These are phyloP conservation scores for Girardinus metallicus DNA, from an alignment of 2,797 vertebrate genomes.

Conservation along the genomic window DNA sequence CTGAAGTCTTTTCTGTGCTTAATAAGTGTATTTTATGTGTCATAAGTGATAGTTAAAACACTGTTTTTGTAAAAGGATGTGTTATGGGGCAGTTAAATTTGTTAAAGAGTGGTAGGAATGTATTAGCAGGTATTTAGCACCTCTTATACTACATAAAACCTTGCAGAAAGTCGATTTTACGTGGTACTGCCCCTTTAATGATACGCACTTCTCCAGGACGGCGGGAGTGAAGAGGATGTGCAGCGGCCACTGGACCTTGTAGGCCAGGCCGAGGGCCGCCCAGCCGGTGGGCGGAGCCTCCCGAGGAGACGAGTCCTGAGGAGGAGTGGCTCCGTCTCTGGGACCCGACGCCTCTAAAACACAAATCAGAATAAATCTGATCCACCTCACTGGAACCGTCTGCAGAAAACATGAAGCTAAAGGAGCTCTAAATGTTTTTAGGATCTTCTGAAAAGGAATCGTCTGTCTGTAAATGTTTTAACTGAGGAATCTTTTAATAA, in stretches of 20 bases:
- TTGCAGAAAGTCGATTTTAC: too few species aligned
- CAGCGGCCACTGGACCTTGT: slow-evolving; percentile 98
- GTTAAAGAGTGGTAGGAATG: too few species aligned
- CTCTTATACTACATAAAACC: too few species aligned
- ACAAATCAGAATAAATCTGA: not conserved
- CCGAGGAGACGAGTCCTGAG: slow-evolving; percentile 92
- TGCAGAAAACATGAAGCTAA: not conserved
- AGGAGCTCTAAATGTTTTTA: not conserved
- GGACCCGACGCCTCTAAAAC: slow-evolving; percentile 83
- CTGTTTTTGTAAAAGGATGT: too few species aligned
- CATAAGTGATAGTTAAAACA: too few species aligned
- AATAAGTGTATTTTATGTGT: too few species aligned
- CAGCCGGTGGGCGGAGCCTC: slow-evolving; percentile 93
- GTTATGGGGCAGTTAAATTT: too few species aligned
- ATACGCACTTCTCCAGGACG: slow-evolving; percentile 93
- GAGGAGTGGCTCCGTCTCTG: slow-evolving; percentile 87
- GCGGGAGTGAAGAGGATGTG: slow-evolving; percentile 99
- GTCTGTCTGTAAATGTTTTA: too few species aligned
- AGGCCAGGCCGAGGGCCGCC: slow-evolving; percentile 95
- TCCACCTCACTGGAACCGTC: not conserved
- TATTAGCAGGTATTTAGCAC: too few species aligned
- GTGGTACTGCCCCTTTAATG: not conserved
- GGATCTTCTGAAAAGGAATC: too few species aligned
- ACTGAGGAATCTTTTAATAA: too few species aligned
- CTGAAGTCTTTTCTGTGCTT: too few species aligned